Percentiles rank a stretch among this genome's conserved stretches.
Evolutionary conservation across 2,797 vertebrate genomes (phyloP).

Genomic region (Girardinus metallicus): DNA sequence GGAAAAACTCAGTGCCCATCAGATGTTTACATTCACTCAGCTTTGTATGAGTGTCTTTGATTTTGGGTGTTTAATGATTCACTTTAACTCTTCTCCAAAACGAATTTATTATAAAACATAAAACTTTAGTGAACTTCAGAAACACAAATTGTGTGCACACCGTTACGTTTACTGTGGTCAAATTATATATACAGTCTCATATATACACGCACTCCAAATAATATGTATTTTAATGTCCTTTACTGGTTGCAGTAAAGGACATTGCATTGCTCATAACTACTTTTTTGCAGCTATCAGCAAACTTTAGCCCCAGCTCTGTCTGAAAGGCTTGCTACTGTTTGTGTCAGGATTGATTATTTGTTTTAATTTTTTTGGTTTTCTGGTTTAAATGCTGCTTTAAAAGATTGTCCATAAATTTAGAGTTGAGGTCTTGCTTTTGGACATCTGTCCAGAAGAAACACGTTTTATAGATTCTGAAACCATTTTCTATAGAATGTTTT

Average conservation of each 20-base stretch:
- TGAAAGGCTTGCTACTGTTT: neutral
- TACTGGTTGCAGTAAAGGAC: no score
- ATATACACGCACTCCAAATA: neutral
- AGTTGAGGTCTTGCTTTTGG: neutral
- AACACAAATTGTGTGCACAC: neutral
- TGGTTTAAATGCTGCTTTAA: neutral
- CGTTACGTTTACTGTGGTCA: neutral
- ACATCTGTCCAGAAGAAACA: neutral
- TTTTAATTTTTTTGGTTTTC: neutral
- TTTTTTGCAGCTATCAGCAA: neutral
- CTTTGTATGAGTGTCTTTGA: neutral
- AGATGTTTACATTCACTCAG: neutral
- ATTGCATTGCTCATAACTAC: no score
- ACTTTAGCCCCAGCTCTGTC: neutral
- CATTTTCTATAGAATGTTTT: neutral
- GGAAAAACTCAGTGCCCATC: neutral
- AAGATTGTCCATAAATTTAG: neutral
- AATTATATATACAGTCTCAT: neutral
- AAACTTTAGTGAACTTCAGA: neutral
- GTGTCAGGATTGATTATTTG: neutral
- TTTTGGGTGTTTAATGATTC: neutral
- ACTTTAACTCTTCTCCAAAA: neutral
- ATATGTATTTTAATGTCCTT: neutral
- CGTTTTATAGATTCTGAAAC: neutral
- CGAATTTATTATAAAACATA: neutral